Evolutionary conservation across 2,113 vertebrate species (phyloP), one percentile per base, ranked within the genome.

Genomic region (Pedionomus torquatus): DNA sequence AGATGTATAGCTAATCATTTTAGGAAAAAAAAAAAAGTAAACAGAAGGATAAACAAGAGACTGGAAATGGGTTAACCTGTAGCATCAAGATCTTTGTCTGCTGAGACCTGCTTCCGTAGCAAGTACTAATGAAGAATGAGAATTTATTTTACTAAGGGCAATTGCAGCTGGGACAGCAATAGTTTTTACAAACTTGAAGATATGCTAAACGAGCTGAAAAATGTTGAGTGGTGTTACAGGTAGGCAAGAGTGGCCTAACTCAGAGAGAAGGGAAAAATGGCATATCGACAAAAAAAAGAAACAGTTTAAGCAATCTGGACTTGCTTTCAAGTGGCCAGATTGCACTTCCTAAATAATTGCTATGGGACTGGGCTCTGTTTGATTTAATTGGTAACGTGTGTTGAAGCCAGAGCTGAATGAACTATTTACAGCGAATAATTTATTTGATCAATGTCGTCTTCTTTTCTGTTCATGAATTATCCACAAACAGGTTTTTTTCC

Each of bases 341-440:
- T 92, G 68, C 60, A 89, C 68, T 78, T 89, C 35, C 51, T 75
- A 51, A 89, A 49, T 89, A 94, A 87, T 83, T 95, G 44, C 55
- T 89, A 33, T 66, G 44, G 71, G 71, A 61, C 39, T 92, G 51
- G 77, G 33, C 70, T 84, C 68, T 66, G 14, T 88, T 88, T 87
- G 72, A 86, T 95, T 94, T 96, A 89, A 75, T 84, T 93, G 93
- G 88, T 90, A 94, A 94, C 0, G 33, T 89, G 93, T 93, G 57
- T 89, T 87, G 86, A 91, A 92, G 39, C 55, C 83, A 84, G 64
- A 87, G 65, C 77, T 61, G 90, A 92, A 68, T 6, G 43, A 93
- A 90, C 72, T 94, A n/a, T 91, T 94, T 91, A 68, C 72, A 92
- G 68, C 21, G 12, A 94, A 89, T 86, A 63, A 94, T 95, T 92